These are phyloP conservation scores for Troilus luridus DNA, from an alignment of 2,888 invertebrate species.

Conservation along the genomic window DNA sequence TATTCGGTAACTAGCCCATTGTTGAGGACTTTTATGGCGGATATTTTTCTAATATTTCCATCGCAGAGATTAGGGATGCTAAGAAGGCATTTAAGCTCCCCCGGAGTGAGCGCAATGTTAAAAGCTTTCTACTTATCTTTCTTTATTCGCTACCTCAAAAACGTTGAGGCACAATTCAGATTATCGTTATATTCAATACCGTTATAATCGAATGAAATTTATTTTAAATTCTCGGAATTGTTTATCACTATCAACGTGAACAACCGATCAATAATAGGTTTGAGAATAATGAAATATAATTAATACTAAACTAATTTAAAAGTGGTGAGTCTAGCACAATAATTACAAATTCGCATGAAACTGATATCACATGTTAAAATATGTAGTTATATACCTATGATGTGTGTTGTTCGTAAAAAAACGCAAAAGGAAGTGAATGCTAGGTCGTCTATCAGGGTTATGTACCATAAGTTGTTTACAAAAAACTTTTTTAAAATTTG, in stretches of 20 bases:
- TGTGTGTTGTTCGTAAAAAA: too few relatives aligned
- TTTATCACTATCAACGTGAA: background rate
- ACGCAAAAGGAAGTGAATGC: too few relatives aligned
- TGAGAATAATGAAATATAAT: too few relatives aligned
- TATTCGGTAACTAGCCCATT: conserved; percentile 13
- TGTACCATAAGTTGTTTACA: too few relatives aligned
- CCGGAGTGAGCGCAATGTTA: background rate
- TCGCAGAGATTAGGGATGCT: background rate
- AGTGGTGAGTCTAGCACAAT: too few relatives aligned
- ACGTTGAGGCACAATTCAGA: background rate
- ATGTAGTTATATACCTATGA: too few relatives aligned
- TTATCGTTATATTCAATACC: background rate
- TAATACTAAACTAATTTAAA: too few relatives aligned
- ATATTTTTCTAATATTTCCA: conserved; percentile 37
- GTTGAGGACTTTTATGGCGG: background rate
- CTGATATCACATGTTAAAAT: too few relatives aligned
- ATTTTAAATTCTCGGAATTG: background rate
- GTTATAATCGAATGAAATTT: background rate
- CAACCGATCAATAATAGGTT: too few relatives aligned
- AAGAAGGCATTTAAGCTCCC: background rate
- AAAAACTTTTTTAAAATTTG: too few relatives aligned
- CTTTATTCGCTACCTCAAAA: conserved; percentile 1
- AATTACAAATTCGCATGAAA: too few relatives aligned
- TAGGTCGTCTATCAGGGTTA: too few relatives aligned
- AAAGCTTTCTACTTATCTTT: background rate